Base-by-base conservation (phyloP, 1,140 invertebrate species). In the Ceratina calcarata region DNA sequence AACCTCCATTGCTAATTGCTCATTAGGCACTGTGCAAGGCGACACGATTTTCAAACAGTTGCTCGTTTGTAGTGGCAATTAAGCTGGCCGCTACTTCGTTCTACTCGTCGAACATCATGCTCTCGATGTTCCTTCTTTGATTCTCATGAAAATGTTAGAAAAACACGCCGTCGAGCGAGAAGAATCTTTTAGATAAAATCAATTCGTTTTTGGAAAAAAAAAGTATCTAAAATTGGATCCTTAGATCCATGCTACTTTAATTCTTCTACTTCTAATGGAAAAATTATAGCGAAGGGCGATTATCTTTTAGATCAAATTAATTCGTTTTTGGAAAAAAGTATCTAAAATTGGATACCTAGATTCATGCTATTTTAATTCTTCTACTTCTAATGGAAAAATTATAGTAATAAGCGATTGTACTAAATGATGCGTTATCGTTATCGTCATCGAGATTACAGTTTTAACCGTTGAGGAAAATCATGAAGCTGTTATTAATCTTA, bases 1-100 rank as follows among this genome's bases (percentile, higher is more conserved):
- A 45, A 3, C 32, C 57, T 55, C 57, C 73, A 80, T 67, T 57
- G 51, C 51, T 80, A 87, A 88, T 88, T 86, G 78, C 22, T 83
- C 79, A 65, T 84, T 82, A 80, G 77, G 51, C 57, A 18, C 64
- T 22, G 72, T 67, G 55, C 60, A 67, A 74, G 74, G 64, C 68
- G 80, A 79, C 71, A 70, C 68, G 82, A 81, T 79, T 78, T 76
- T 73, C 24, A 65, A 62, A 55, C 32, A 58, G 55, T 51, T 60
- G 37, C 58, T 20, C 49, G 45, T 55, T 58, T 12, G 37, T 1
- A 57, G n/a, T 57, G 20, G 70, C 65, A 77, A 82, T 86, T 86
- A 76, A 78, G 24, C 45, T 58, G 62, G 62, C 51, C 32, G 66
- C 37, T 69, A 53, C 49, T 73, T 73, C 81, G 76, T 78, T 78